Base-by-base conservation (phyloP, 2,797 vertebrate genomes). In the Phoeniculus purpureus region DNA sequence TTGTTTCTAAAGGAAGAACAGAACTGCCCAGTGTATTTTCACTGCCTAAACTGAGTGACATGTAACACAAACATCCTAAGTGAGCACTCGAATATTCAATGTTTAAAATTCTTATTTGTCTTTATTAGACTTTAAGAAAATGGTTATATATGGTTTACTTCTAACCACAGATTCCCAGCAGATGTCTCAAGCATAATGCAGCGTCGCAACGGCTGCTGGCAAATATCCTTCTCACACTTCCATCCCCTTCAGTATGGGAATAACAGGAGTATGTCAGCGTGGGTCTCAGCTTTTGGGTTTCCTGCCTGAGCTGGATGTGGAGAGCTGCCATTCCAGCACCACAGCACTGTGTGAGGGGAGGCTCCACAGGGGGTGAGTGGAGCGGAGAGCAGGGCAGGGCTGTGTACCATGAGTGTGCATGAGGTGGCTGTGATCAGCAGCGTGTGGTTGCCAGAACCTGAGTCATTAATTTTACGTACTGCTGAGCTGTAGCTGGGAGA, bases 391-490 rank as follows among this genome's bases (percentile, higher is more conserved):
- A 72, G 82, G 52, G 90, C 61, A 93, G 52, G 67, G 56, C 47
- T 0, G 5, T 54, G 79, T 31, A 19, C 71, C 89, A 55, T 92
- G 90, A 92, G 90, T 75, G 67, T 79, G 86, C 48, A 21, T 64
- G 72, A 34, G 75, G 76, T 87, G 87, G 67, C 78, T 93, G 81
- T 55, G 82, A 96, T 94, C 91, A 95, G 92, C 94, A 86, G 82
- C 2, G 7, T 87, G 74, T 79, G 60, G 76, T 82, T 91, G 90
- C 95, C 93, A 92, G 92, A 87, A 73, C 90, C 79, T 82, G 81
- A 93, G 74, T 93, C 93, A 88, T 66, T 91, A 52, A 82, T 81
- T 94, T 91, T 1, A 7, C 6, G 3, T 94, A 93, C 95, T 95
- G 76, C 79, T 92, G 91, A 87, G 72, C 87, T 84, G 65, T 68